These are phyloP conservation scores for Tachuris rubrigastra DNA, from an alignment of 2,113 vertebrate species.

Conservation along the genomic window DNA sequence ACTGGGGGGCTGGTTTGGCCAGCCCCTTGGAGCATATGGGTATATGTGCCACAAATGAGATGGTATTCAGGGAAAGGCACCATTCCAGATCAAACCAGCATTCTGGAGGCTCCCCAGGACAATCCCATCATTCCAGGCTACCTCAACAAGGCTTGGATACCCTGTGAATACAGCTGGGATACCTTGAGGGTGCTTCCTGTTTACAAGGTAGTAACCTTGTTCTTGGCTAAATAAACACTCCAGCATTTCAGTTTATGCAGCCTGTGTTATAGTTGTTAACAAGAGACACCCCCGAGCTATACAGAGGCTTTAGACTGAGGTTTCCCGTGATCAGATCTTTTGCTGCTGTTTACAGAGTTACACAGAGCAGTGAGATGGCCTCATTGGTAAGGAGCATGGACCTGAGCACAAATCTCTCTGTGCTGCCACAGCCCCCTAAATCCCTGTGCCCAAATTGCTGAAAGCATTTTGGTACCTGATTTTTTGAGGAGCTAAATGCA, in stretches of 20 bases:
- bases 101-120: background rate
- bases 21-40: background rate
- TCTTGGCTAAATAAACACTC: constrained; percentile 1
- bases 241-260: background rate
- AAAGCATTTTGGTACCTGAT: background rate
- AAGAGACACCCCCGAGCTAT: background rate
- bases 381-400: background rate
- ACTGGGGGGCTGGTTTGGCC: background rate
- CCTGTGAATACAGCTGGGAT: background rate
- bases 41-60: background rate
- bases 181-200: background rate
- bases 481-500: background rate
- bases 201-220: constrained; percentile 10
- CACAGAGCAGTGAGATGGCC: background rate
- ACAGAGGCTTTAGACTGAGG: background rate
- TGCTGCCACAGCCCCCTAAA: background rate
- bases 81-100: background rate
- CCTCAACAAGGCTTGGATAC: background rate
- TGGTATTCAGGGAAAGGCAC: background rate
- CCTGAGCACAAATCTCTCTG: background rate
- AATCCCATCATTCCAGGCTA: background rate
- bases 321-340: background rate
- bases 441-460: background rate
- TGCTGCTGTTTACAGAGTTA: background rate
- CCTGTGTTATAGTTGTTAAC: background rate